Evolutionary conservation across 2,113 vertebrate genomes (phyloP).

Genomic region (Cyanoderma ruficeps): DNA sequence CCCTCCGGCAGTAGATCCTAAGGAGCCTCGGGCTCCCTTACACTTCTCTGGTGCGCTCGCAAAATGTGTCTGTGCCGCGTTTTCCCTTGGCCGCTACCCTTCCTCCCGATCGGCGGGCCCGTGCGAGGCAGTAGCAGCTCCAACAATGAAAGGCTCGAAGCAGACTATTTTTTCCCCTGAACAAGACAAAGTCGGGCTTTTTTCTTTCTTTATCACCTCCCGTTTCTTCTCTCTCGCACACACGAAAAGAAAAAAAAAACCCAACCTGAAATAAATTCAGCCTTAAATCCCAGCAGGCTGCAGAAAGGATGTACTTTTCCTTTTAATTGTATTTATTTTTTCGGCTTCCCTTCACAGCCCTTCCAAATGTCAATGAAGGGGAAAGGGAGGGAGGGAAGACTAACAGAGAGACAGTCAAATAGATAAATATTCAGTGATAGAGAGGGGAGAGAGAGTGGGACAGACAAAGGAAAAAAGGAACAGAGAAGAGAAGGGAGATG

Average conservation of each 20-base stretch:
- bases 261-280: not conserved
- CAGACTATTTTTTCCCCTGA: not conserved
- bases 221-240: not conserved
- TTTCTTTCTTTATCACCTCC: not conserved
- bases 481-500: slow-evolving; percentile 31
- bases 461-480: slow-evolving; percentile 57
- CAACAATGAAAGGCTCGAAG: not conserved
- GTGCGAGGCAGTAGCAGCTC: not conserved
- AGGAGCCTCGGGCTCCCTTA: not conserved
- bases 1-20: not conserved
- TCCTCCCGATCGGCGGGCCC: too few species aligned
- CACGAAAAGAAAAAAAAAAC: not conserved
- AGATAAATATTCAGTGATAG: slow-evolving; percentile 38
- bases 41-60: not conserved
- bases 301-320: not conserved
- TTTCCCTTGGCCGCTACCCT: accelerated
- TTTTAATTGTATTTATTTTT: not conserved
- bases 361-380: not conserved
- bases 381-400: not conserved
- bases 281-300: not conserved
- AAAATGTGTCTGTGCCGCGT: not conserved
- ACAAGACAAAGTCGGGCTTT: accelerated
- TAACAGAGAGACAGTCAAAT: not conserved
- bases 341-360: not conserved
- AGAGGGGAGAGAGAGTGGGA: not conserved